Evolutionary conservation across 2,797 vertebrate species (phyloP).

Genomic region (Allobates femoralis): DNA sequence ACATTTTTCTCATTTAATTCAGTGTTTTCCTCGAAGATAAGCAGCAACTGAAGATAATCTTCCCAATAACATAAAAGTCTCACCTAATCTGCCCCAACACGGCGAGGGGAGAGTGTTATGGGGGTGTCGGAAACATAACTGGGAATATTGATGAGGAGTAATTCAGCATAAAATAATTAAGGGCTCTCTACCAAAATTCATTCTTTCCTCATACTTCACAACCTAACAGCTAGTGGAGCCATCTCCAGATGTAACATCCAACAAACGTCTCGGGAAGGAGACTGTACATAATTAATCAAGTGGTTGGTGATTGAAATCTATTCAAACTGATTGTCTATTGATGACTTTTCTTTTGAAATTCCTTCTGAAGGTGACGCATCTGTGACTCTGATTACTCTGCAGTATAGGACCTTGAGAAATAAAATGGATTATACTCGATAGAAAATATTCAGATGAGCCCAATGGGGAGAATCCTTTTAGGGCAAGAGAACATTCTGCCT

Average conservation of each 20-base stretch:
- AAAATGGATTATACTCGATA: not conserved
- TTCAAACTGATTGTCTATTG: conserved; percentile 21
- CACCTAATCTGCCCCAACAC: too few species aligned
- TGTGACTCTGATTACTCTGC: not conserved
- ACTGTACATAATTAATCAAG: not conserved
- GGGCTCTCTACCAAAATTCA: not conserved
- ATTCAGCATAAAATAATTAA: not conserved
- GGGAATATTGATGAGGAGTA: not conserved
- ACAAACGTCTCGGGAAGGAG: not conserved
- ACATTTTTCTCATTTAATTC: too few species aligned
- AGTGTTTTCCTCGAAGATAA: too few species aligned
- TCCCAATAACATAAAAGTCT: too few species aligned
- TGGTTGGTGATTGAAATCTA: not conserved
- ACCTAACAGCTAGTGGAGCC: not conserved
- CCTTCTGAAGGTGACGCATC: not conserved
- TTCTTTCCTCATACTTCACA: not conserved
- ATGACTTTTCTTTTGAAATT: not conserved
- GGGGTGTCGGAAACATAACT: too few species aligned
- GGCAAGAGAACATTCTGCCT: too few species aligned
- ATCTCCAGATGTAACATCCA: not conserved
- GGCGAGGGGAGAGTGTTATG: too few species aligned
- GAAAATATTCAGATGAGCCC: not conserved
- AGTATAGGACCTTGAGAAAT: not conserved
- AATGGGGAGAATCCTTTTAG: not conserved
- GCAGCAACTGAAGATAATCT: too few species aligned